Base-by-base conservation (phyloP, 2,888 invertebrate species). In the Eupeodes latifasciatus region DNA sequence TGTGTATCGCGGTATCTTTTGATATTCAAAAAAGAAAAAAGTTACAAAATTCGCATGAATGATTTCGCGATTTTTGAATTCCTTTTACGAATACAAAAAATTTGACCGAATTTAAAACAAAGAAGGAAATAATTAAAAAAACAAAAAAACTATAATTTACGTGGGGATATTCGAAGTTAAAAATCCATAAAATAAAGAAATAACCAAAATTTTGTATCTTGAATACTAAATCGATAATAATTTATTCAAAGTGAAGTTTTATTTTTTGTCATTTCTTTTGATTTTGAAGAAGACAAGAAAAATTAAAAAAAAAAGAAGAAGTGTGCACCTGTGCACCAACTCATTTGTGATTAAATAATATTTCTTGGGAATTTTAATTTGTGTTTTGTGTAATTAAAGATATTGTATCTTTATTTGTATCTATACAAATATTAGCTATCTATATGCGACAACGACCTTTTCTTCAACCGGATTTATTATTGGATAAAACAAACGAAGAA, bases 81-180 rank as follows among this genome's bases (percentile, higher is more conserved):
- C 71, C 55, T 71, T 55, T 5, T 40, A 75, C 75, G 78, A 82
- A 67, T 77, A 47, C 0, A 47, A 47, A 47, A 75, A 78, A 80
- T 87, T 80, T 87, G 79, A 87, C 80, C 80, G 79, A 87, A 83
- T 83, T 87, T 87, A 55, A 27, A 51, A 85, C 77, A 59, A 77
- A 66, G 34, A 61, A 75, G 40, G 36, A 71, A 75, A 66, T 40
- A n/a, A 11, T 53, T 34, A 72, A 55, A 7, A 69, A 57, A 61
- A 51, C 5, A 40, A 81, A 77, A 77, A 72, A 66, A 71, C 36
- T 9, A 44, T 11, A 59, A 40, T 55, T 82, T 79, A 71, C 77
- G 74, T 71, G 79, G 71, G 83, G 34, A 61, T 67, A 79, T 75
- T 66, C 14, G n/a, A 49, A 27, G 61, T 57, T 34, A 27, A n/a